A percentile compares a stretch with the other conserved stretches of the same genome.
These are phyloP conservation scores for Neolamprologus cancellatus DNA, from an alignment of 2,113 vertebrate species.

Conservation along the genomic window DNA sequence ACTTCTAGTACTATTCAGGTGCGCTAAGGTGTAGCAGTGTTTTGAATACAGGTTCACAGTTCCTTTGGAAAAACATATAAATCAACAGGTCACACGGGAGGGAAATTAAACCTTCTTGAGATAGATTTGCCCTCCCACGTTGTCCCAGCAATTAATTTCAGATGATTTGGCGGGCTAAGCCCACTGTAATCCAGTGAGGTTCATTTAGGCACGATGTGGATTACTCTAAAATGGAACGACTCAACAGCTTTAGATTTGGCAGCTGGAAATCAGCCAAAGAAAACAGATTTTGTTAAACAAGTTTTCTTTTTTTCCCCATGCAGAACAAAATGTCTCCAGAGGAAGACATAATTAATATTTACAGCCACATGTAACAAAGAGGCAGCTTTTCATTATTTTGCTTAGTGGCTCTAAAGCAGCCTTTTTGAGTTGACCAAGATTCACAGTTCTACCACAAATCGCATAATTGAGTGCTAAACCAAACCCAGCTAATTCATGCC, in stretches of 20 bases:
- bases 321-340: background rate
- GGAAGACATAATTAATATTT: background rate
- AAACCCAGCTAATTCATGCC: background rate
- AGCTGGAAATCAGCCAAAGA: conserved; percentile 12
- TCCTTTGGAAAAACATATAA: background rate
- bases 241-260: background rate
- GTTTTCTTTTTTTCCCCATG: background rate
- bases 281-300: conserved; percentile 5
- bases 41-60: background rate
- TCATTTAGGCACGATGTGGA: conserved; percentile 31
- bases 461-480: conserved; percentile 36
- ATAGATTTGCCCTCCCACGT: conserved; percentile 38
- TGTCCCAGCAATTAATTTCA: conserved; percentile 53
- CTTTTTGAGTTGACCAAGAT: background rate
- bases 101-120: conserved; percentile 2
- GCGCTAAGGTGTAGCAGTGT: background rate
- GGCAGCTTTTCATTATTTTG: background rate
- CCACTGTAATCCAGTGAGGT: conserved; percentile 22
- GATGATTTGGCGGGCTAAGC: conserved; percentile 44
- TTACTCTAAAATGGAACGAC: conserved; percentile 25
- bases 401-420: background rate
- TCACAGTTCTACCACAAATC: conserved; percentile 14
- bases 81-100: conserved; percentile 13
- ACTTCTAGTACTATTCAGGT: background rate
- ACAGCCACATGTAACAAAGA: background rate